A percentile compares a stretch with the other conserved stretches of the same genome.
phyloP scores from a whole-genome alignment of 2,113 vertebrate genomes.

The Machaerirhynchus nigripectus region DNA sequence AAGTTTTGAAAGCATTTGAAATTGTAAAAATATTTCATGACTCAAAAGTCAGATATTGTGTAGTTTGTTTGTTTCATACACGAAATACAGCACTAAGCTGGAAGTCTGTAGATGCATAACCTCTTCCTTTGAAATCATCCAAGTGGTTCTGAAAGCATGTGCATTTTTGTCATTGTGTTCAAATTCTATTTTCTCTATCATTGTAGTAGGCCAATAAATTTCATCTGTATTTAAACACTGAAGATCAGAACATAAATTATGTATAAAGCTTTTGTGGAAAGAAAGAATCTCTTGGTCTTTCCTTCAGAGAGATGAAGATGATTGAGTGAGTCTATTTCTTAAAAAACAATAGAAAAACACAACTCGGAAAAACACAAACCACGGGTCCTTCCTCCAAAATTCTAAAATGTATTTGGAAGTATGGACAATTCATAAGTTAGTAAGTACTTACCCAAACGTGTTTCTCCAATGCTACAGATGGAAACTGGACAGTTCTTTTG shows the following conservation, averaged over 20 bases:
- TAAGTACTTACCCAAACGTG: background rate
- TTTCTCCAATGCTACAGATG: background rate
- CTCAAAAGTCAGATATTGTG: background rate
- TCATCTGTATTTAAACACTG: background rate
- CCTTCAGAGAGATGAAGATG: background rate
- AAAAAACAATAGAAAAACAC: background rate
- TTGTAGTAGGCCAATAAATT: background rate
- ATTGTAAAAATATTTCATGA: background rate
- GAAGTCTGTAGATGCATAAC: background rate
- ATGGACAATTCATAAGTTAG: background rate
- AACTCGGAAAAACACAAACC: background rate
- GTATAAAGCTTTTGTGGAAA: background rate
- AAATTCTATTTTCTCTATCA: background rate
- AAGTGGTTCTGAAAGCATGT: background rate
- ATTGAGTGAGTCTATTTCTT: background rate
- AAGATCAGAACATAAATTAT: background rate
- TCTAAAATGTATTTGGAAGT: background rate
- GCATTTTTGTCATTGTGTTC: background rate
- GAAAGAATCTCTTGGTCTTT: background rate
- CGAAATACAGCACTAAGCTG: background rate
- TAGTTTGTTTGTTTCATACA: rapidly evolving
- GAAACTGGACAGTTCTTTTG: background rate
- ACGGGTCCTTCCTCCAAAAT: background rate
- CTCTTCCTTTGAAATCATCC: background rate
- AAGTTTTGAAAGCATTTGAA: background rate